Evolutionary conservation across 2,888 invertebrate genomes (phyloP).

Genomic region (Noctua janthe): DNA sequence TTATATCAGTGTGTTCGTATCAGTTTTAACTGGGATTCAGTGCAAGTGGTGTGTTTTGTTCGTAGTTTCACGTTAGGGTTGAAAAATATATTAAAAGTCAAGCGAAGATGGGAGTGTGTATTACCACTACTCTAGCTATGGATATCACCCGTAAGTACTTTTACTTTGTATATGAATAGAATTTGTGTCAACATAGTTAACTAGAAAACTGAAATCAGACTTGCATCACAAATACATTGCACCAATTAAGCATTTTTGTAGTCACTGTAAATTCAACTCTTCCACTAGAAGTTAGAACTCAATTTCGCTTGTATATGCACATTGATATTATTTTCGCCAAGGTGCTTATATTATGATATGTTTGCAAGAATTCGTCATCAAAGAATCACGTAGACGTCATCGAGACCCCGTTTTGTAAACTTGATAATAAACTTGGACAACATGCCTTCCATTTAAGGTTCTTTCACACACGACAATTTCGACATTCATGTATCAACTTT

Average conservation of each 20-base stretch:
- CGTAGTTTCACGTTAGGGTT: constrained; percentile 48
- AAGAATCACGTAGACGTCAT: constrained; percentile 25
- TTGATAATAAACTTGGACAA: constrained; percentile 32
- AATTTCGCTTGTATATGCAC: constrained; percentile 29
- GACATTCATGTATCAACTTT: neutral
- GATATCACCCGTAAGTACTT: constrained; percentile 86
- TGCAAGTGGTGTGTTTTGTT: constrained; percentile 66
- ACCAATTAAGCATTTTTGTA: constrained; percentile 37
- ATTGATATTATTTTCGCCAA: constrained; percentile 39
- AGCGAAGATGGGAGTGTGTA: constrained; percentile 83
- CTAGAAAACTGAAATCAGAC: constrained; percentile 37
- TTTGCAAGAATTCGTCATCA: constrained; percentile 44
- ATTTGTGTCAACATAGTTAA: constrained; percentile 24
- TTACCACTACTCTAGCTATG: constrained; percentile 86
- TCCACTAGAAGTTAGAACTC: constrained; percentile 8
- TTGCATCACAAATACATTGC: constrained; percentile 58
- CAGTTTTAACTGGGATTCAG: constrained; percentile 65
- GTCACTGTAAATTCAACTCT: constrained; percentile 27
- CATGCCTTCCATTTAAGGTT: neutral
- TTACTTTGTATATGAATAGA: neutral
- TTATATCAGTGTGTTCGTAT: constrained; percentile 67
- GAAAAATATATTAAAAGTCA: neutral
- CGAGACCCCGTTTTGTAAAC: constrained; percentile 41
- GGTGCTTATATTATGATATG: constrained; percentile 51
- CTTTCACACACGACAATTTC: constrained; percentile 4